phyloP scores from a whole-genome alignment of 1,140 invertebrate species.

The Tetragnatha versicolor region DNA sequence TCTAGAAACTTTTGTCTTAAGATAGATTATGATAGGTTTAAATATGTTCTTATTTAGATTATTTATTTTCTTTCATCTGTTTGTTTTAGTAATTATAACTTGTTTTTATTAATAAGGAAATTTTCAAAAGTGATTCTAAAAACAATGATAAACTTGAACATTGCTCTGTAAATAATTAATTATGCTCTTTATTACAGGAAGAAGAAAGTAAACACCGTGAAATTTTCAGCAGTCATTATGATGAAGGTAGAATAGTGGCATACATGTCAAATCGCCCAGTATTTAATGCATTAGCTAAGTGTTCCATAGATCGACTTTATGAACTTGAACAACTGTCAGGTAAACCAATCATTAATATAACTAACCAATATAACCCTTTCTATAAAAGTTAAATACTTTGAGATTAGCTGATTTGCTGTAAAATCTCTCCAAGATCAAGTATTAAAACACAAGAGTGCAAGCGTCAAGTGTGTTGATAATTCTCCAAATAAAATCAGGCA shows the following conservation, averaged over 20 bases:
- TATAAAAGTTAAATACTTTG: no score
- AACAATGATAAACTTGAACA: neutral
- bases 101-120: neutral
- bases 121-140: neutral
- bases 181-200: neutral
- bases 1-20: no score
- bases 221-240: slow-evolving; percentile 36
- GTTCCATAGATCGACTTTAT: neutral
- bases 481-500: no score
- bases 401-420: no score
- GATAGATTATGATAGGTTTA: no score
- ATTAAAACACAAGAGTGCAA: no score
- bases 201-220: neutral
- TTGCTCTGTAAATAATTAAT: no score
- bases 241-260: slow-evolving; percentile 27
- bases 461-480: no score
- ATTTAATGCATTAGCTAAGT: neutral
- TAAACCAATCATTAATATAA: neutral
- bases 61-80: no score
- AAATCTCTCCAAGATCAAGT: no score
- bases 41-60: no score
- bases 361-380: neutral
- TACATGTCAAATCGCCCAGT: neutral
- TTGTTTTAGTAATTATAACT: no score
- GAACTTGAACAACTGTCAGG: slow-evolving; percentile 22